Evolutionary conservation across 2,888 invertebrate genomes (phyloP), one percentile per base, ranked within the genome.

Genomic region (Spodoptera littoralis): DNA sequence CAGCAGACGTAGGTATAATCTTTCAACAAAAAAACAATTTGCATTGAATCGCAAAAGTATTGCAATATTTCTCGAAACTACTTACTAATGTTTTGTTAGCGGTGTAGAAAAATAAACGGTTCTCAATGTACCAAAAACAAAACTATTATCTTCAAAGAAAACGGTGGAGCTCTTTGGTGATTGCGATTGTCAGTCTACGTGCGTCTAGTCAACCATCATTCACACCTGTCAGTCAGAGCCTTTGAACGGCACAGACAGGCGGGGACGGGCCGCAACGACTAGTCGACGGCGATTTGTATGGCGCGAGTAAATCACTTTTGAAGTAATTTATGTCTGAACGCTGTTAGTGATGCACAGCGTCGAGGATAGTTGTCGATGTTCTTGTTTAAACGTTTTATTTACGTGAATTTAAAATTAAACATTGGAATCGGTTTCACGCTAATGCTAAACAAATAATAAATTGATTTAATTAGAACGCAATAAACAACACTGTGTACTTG

Each of bases 221-320:
- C 90, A 91, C 92, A 90, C 88, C 90, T 91, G 92, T 91, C 92
- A 90, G 89, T 91, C 90, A 89, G 78, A 76, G 83, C 81, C 87
- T 88, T 86, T 86, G 85, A 86, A 82, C 83, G 70, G 64, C 69
- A 65, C 79, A 68, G 86, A 85, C 88, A 83, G 82, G 85, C 88
- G 88, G 87, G 87, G 90, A 86, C 90, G 87, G 88, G 88, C 84
- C 86, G 86, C 87, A 83, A 84, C 84, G 88, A 87, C 89, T 89
- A 89, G 91, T 88, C 89, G 83, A 85, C 86, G 84, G 85, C 89
- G 88, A 86, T 92, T 92, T 92, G 91, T 91, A 90, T 89, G 84
- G 88, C 86, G 86, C 72, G 86, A 91, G 91, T 93, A 93, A 93
- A 93, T 93, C 92, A 93, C 92, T 92, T 91, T 88, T 91, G 90